Conservation (phyloP, 2,113 vertebrate species). For the Epinephelus cyanopodus region DNA sequence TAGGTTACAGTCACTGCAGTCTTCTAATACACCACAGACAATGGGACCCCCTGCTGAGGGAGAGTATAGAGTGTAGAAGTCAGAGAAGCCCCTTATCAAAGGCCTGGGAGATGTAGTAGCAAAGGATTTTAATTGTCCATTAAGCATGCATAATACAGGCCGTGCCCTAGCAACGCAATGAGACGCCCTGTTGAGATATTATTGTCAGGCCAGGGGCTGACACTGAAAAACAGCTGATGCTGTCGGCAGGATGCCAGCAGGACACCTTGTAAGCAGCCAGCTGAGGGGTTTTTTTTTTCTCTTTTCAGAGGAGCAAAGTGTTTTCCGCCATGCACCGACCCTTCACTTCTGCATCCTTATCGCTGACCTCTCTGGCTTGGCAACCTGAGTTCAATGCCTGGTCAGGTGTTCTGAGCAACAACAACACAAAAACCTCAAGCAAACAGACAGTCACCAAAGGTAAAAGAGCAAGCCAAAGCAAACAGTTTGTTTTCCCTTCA, state of each 20-base stretch:
- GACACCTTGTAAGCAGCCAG: slow-evolving; percentile 95
- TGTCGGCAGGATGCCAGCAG: slow-evolving; percentile 91
- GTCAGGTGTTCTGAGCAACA: slow-evolving; percentile 80
- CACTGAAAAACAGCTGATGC: slow-evolving; percentile 98
- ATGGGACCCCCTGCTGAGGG: slow-evolving; percentile 87
- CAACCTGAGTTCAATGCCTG: slow-evolving; percentile 79
- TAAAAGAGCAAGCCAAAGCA: slow-evolving; percentile 72
- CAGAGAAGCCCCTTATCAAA: slow-evolving; percentile 91
- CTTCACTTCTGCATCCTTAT: slow-evolving; percentile 56
- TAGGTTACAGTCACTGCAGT: slow-evolving; percentile 89
- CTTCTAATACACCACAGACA: slow-evolving; percentile 93
- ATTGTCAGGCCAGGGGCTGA: slow-evolving; percentile 88
- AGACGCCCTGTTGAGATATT: slow-evolving; percentile 90
- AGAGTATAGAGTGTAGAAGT: slow-evolving; percentile 87
- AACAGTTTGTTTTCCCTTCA: slow-evolving; percentile 77
- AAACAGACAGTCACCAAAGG: slow-evolving; percentile 78
- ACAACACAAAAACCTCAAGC: slow-evolving; percentile 55
- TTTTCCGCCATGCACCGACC: slow-evolving; percentile 37
- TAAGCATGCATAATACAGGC: slow-evolving; percentile 96
- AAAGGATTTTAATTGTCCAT: slow-evolving; percentile 97
- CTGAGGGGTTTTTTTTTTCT: slow-evolving; percentile 52
- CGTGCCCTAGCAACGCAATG: slow-evolving; percentile 92
- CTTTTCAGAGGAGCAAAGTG: slow-evolving; percentile 44
- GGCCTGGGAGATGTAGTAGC: slow-evolving; percentile 87
- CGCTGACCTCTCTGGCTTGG: slow-evolving; percentile 53